A percentile compares a stretch with the other conserved stretches of the same genome.
These are phyloP conservation scores for Maccullochella peelii DNA, from an alignment of 2,113 vertebrate species.

Conservation along the genomic window DNA sequence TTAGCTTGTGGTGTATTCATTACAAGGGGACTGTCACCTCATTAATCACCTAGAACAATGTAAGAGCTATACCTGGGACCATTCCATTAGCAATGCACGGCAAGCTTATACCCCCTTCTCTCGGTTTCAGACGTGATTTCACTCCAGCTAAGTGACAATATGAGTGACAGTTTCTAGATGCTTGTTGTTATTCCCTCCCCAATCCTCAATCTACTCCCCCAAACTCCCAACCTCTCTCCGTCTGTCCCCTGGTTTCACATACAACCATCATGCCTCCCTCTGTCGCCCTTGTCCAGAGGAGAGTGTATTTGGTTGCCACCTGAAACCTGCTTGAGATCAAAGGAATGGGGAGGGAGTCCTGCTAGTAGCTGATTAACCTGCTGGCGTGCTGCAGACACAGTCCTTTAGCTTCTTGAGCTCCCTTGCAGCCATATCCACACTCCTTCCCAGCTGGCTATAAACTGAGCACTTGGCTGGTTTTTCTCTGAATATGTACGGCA, in stretches of 20 bases:
- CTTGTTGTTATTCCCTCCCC: not conserved
- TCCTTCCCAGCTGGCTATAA: slow-evolving; percentile 54
- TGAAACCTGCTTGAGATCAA: slow-evolving; percentile 72
- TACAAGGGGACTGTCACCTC: slow-evolving; percentile 71
- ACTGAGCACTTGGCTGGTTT: slow-evolving; percentile 48
- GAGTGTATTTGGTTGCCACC: slow-evolving; percentile 64
- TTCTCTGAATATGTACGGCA: slow-evolving; percentile 10
- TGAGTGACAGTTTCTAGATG: not conserved
- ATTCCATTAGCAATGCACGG: slow-evolving; percentile 27
- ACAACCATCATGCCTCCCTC: slow-evolving; percentile 37
- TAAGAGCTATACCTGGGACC: slow-evolving; percentile 60
- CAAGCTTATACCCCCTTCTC: slow-evolving; percentile 7
- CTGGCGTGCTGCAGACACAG: slow-evolving; percentile 58
- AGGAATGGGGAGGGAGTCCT: slow-evolving; percentile 68
- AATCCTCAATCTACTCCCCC: not conserved
- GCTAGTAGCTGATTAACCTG: slow-evolving; percentile 77
- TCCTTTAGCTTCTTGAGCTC: slow-evolving; percentile 62
- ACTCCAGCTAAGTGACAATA: slow-evolving; percentile 4
- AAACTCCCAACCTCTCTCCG: not conserved
- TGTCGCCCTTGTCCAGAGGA: slow-evolving; percentile 60
- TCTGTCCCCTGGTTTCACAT: slow-evolving; percentile 42
- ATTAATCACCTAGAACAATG: slow-evolving; percentile 79
- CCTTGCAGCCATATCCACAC: slow-evolving; percentile 46
- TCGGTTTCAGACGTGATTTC: not conserved
- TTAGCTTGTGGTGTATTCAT: slow-evolving; percentile 79